Percentiles rank a stretch among this genome's conserved stretches.
Conservation (phyloP, 2,888 invertebrate species). For the Andrena marginata region DNA sequence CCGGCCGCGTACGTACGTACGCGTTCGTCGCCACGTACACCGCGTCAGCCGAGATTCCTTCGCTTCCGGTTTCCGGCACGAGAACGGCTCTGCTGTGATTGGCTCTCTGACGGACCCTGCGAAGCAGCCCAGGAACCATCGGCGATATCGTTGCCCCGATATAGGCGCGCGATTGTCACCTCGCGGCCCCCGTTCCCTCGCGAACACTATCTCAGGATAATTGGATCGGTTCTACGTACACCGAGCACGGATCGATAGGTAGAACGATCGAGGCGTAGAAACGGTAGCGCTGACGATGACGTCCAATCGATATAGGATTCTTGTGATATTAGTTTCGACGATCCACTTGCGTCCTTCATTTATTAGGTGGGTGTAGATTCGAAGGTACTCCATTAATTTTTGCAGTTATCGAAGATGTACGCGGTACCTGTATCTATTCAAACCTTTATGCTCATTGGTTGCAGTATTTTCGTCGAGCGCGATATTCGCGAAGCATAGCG, state of each 20-base stretch:
- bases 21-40: conserved; percentile 59
- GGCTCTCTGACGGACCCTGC: conserved; percentile 70
- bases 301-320: too few species aligned
- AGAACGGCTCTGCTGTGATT: conserved; percentile 79
- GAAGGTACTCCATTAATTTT: neutral
- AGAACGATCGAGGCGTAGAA: neutral
- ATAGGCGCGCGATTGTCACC: conserved; percentile 72
- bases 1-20: conserved; percentile 31
- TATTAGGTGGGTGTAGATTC: too few species aligned
- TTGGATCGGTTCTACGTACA: conserved; percentile 61
- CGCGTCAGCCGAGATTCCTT: conserved; percentile 79
- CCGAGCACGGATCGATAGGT: conserved; percentile 1
- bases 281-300: neutral
- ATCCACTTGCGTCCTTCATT: too few species aligned
- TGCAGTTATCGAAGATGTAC: too few species aligned
- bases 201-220: conserved; percentile 64
- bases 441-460: too few species aligned
- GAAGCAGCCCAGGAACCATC: conserved; percentile 60
- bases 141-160: conserved; percentile 69
- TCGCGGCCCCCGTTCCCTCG: conserved; percentile 42
- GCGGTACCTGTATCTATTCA: too few species aligned
- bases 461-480: too few species aligned
- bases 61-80: conserved; percentile 82
- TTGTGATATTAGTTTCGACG: too few species aligned
- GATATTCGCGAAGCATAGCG: neutral